These are phyloP conservation scores for Anguilla anguilla DNA, from an alignment of 2,797 vertebrate genomes.

Conservation along the genomic window DNA sequence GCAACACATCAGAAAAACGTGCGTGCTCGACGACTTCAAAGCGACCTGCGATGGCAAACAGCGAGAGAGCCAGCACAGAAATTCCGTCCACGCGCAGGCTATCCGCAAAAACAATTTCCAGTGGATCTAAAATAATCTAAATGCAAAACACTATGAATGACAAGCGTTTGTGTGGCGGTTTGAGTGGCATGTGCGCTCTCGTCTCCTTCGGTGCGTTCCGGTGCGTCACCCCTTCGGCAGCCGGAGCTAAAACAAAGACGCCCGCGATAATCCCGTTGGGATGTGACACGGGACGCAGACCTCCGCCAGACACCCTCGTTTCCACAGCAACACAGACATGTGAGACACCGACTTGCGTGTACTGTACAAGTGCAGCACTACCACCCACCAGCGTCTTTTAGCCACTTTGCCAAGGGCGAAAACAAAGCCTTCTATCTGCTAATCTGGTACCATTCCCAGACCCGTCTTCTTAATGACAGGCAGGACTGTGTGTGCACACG, in stretches of 20 bases:
- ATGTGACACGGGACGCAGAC: slow-evolving; percentile 7
- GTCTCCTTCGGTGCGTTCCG: background rate
- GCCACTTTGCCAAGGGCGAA: background rate
- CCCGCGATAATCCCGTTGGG: slow-evolving; percentile 7
- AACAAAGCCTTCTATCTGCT: slow-evolving; percentile 6
- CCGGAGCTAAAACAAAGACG: background rate
- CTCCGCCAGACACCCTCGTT: slow-evolving; percentile 7
- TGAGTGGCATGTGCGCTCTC: slow-evolving; percentile 11
- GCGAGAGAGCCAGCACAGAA: background rate
- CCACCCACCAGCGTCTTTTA: slow-evolving; percentile 8
- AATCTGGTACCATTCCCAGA: slow-evolving; percentile 11
- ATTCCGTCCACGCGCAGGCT: background rate
- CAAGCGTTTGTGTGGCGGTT: background rate
- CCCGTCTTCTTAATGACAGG: background rate
- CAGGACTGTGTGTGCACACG: background rate
- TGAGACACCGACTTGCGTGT: background rate
- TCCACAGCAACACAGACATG: slow-evolving; percentile 11
- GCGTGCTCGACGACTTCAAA: background rate
- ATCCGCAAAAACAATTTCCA: slow-evolving; percentile 25
- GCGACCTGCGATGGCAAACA: background rate
- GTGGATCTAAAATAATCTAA: slow-evolving; percentile 17
- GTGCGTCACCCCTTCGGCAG: background rate
- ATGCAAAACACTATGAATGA: slow-evolving; percentile 22
- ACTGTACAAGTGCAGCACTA: background rate
- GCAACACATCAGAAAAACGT: background rate